A percentile compares a stretch with the other conserved stretches of the same genome.
These are phyloP conservation scores for Lasioglossum figueresi DNA, from an alignment of 2,888 invertebrate species.

Conservation along the genomic window DNA sequence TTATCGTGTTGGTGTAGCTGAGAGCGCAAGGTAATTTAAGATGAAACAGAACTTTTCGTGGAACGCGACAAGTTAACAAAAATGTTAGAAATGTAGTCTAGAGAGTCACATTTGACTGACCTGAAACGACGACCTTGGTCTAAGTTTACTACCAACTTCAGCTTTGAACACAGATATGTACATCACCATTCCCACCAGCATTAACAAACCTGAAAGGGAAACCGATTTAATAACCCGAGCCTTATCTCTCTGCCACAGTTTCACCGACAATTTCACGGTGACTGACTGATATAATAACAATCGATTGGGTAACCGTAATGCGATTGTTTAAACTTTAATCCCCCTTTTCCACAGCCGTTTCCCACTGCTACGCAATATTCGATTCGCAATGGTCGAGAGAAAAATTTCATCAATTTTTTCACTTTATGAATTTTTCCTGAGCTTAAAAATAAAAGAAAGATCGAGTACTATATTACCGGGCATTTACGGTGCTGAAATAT, in stretches of 20 bases:
- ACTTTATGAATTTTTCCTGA: not conserved
- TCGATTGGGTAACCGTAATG: constrained; percentile 12
- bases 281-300: constrained; percentile 15
- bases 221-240: constrained; percentile 36
- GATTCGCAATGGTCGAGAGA: not conserved
- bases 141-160: constrained; percentile 94
- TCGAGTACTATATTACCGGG: not conserved
- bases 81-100: not conserved
- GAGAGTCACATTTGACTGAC: constrained; percentile 64
- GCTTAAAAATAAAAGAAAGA: not conserved
- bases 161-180: constrained; percentile 97
- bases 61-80: not conserved
- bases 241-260: constrained; percentile 26
- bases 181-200: constrained; percentile 96
- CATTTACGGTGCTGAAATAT: not conserved
- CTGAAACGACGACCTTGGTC: constrained; percentile 90
- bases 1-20: not conserved
- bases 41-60: not conserved
- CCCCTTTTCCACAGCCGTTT: not conserved
- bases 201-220: constrained; percentile 89
- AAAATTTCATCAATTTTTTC: not conserved
- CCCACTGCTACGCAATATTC: not conserved
- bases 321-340: constrained; percentile 49
- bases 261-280: constrained; percentile 32
- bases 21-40: not conserved